Base-by-base conservation (phyloP, 2,888 invertebrate species). In the Matsumyia berberina region DNA sequence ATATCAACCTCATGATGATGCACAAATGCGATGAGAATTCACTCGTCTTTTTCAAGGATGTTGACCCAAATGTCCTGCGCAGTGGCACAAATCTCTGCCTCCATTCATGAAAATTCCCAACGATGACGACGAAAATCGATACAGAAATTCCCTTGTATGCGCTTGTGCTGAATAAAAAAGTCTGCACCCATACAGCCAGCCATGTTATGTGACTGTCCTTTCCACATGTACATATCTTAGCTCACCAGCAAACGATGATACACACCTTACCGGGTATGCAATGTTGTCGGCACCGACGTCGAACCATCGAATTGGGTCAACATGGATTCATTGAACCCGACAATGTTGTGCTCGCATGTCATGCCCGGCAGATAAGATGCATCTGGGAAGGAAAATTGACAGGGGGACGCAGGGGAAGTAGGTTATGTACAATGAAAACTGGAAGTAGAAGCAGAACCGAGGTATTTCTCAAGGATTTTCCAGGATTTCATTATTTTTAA, bases 51-150 rank as follows among this genome's bases (percentile, higher is more conserved):
- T 80, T 86, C 85, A 88, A 89, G 91, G 89, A 88, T 90, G 87
- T 89, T 91, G 91, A 90, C 90, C 90, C 87, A 90, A 86, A 88
- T 88, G 88, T 87, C 89, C 88, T 91, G 89, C 90, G 90, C 90
- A 88, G 15, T 89, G 19, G 0, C 31, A 5, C 33, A 31, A 35
- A 66, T 49, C n/a, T 55, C 81, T 64, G 66, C 42, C 53, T 86
- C 69, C 86, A 87, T 88, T 87, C 77, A 78, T 79, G 24, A 60
- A 76, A 82, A 74, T 29, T 7, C 53, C 33, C 15, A 69, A 17
- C 57, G 58, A 37, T 74, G 80, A 85, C 80, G 85, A 74, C 29
- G 53, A 79, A 80, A 80, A 80, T 85, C 80, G 58, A 85, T 85
- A 66, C 44, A 33, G 6, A 64, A 44, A 44, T 66, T 55, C 9